Evolutionary conservation across 1,140 invertebrate genomes (phyloP), one percentile per base, ranked within the genome.

Genomic region (Conus ventricosus): DNA sequence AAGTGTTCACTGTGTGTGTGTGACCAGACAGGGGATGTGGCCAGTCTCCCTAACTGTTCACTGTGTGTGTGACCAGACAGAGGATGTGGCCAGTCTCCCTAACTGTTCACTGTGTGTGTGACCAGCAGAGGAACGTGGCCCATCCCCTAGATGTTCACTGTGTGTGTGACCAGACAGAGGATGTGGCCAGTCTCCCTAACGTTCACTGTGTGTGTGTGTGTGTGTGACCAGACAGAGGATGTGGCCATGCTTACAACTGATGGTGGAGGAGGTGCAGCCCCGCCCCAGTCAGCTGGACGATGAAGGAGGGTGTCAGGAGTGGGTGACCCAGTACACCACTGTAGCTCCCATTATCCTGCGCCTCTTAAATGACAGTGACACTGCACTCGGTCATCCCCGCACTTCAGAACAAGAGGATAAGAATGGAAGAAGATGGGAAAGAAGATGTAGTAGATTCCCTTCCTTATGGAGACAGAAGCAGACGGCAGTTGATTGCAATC

Each of bases 141-240:
- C 39, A 39, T 39, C 39, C 39, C 39, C 39, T 39, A 39, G 3
- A 3, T 39, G 39, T 39, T 39, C 39, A 39, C 39, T 39, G 0
- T 39, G 39, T 39, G 39, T 39, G 39, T 39, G 39, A 39, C 39
- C 39, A 1, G 39, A 39, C 39, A 39, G 39, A 39, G 39, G 39
- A 39, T 3, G 39, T 39, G 39, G 39, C 39, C 39, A 0, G 3
- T 39, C 39, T 39, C 39, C 39, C 39, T 39, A 39, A 39, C 3
- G 39, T 39, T 39, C 39, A 39, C 39, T 39, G 39, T 39, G 39
- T n/a, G n/a, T n/a, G n/a, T n/a, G n/a, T n/a, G n/a, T n/a, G n/a
- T n/a, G n/a, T n/a, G n/a, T n/a, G 39, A 81, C 11, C 78, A 89
- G 88, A 89, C 88, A n/a, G 75, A 85, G 78, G 88, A 89, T 57